Evolutionary conservation across 2,888 invertebrate species (phyloP).

Genomic region (Sesia bembeciformis): DNA sequence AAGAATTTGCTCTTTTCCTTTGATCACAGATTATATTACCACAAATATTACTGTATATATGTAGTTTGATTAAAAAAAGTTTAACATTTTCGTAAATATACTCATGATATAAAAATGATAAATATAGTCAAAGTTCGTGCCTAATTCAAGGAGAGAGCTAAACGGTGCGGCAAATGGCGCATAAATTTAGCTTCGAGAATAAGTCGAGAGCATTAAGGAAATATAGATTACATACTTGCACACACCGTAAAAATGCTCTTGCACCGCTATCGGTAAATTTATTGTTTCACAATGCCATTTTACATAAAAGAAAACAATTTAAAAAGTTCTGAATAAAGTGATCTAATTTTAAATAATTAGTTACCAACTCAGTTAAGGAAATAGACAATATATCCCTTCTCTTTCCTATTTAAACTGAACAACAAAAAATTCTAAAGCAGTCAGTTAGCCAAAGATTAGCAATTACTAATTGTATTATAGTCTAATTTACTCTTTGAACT

Average conservation of each 20-base stretch:
- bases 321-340: too few species aligned
- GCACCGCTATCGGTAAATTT: too few species aligned
- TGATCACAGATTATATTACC: not conserved
- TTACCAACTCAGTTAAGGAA: too few species aligned
- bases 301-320: too few species aligned
- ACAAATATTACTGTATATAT: not conserved
- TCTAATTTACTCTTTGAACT: too few species aligned
- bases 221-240: slow-evolving; percentile 45
- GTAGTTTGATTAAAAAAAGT: not conserved
- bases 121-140: slow-evolving; percentile 11
- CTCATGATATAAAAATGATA: not conserved
- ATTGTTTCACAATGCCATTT: too few species aligned
- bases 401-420: too few species aligned
- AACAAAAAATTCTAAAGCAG: too few species aligned
- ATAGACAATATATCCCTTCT: too few species aligned
- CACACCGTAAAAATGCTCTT: not conserved
- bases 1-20: not conserved
- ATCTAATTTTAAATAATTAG: too few species aligned
- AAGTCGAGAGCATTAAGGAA: slow-evolving; percentile 52
- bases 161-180: slow-evolving; percentile 51
- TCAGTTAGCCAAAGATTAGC: too few species aligned
- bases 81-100: not conserved
- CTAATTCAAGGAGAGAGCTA: slow-evolving; percentile 41
- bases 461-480: too few species aligned
- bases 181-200: slow-evolving; percentile 57